Percentiles rank a stretch among this genome's conserved stretches.
phyloP scores from a whole-genome alignment of 2,888 invertebrate species.

The Andricus curvator region DNA sequence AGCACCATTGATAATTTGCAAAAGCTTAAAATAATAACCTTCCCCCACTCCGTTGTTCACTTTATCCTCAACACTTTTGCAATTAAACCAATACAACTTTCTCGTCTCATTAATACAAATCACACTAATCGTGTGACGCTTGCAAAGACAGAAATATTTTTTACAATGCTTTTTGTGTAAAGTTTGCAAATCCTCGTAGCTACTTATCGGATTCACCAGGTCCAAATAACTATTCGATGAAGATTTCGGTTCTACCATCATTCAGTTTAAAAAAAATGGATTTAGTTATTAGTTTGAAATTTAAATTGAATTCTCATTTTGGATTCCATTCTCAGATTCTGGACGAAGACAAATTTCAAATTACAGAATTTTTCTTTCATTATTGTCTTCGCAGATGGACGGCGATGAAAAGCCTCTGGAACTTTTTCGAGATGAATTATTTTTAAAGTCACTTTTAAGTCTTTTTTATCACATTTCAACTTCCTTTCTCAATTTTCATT shows the following conservation, averaged over 20 bases:
- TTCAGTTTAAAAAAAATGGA: constrained; percentile 56
- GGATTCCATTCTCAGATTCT: not conserved
- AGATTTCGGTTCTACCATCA: constrained; percentile 76
- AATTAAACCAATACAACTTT: constrained; percentile 75
- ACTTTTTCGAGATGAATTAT: not conserved
- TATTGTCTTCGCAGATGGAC: constrained; percentile 49
- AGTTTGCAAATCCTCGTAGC: constrained; percentile 70
- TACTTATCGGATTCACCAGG: constrained; percentile 68
- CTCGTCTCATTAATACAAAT: constrained; percentile 74
- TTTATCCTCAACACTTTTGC: constrained; percentile 74
- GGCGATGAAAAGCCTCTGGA: not conserved
- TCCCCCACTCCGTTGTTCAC: constrained; percentile 71
- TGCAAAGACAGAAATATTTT: constrained; percentile 74
- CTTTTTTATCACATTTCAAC: not conserved
- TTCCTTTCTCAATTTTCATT: not conserved
- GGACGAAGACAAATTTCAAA: not conserved
- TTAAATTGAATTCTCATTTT: not conserved
- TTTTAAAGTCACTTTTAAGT: not conserved
- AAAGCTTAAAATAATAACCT: constrained; percentile 74
- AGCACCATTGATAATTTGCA: constrained; percentile 71
- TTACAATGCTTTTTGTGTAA: constrained; percentile 71
- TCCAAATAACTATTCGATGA: constrained; percentile 70
- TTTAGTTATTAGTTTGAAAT: not conserved
- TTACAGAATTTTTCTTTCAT: constrained; percentile 43
- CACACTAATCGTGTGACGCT: constrained; percentile 74